Evolutionary conservation across 2,113 vertebrate species (phyloP).

Genomic region (Pteronura brasiliensis): DNA sequence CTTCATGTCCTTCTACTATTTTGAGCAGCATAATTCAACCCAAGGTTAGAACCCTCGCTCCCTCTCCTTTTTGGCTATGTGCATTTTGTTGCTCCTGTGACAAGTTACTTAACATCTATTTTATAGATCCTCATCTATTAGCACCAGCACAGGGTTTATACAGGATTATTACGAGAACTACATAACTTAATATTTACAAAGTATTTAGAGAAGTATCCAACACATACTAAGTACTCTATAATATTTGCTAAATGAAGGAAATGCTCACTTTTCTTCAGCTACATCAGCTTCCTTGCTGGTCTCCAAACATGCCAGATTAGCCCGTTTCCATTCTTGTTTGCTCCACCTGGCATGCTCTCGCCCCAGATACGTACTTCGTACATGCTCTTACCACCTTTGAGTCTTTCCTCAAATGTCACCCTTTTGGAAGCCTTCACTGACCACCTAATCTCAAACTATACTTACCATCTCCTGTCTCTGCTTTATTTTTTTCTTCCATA

Average conservation of each 20-base stretch:
- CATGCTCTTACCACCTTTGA: not conserved
- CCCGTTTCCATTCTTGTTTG: not conserved
- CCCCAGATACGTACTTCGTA: not conserved
- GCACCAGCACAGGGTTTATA: not conserved
- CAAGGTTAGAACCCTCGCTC: not conserved
- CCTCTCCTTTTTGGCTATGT: not conserved
- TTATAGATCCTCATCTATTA: not conserved
- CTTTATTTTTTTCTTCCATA: not conserved
- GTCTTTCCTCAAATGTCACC: not conserved
- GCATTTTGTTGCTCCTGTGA: not conserved
- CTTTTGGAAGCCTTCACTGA: not conserved
- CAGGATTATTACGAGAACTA: not conserved
- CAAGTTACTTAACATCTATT: not conserved
- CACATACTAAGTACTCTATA: not conserved
- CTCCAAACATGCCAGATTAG: not conserved
- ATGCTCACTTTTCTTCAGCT: not conserved
- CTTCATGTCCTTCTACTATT: not conserved
- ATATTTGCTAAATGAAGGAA: not conserved
- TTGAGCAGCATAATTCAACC: not conserved
- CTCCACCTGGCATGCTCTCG: not conserved
- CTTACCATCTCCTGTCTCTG: not conserved
- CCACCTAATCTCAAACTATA: not conserved
- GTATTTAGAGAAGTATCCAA: not conserved
- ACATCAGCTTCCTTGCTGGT: not conserved
- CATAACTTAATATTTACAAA: not conserved